Evolutionary conservation across 2,888 invertebrate genomes (phyloP), one percentile per base, ranked within the genome.

Genomic region (Hypomecis atomaria): DNA sequence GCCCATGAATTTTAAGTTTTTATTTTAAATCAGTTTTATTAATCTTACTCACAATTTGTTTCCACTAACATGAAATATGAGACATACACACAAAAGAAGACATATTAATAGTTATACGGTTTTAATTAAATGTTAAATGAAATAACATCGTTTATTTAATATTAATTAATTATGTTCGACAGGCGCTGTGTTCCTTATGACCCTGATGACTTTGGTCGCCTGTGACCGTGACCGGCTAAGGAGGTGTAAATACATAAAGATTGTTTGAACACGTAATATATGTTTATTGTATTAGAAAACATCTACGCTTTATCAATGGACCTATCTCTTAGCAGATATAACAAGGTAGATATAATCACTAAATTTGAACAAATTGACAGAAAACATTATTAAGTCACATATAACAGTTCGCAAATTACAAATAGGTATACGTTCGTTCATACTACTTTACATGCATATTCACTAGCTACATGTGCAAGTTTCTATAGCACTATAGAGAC

Each of bases 171-270:
- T 66, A 66, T 65, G 65, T 66, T 69, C 62, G 68, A 69, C 63
- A 59, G 56, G 53, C 68, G 62, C 54, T 71, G 65, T 74, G 74
- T 78, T 79, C 74, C 75, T 78, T 75, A 77, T 76, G 72, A 73
- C 68, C 70, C 59, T 73, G 71, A 62, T 71, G 74, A 72, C 74
- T 76, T 75, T 73, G 73, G 72, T 56, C 56, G 48, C 34, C 55
- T 62, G 42, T 63, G 74, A 43, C 76, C 76, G 66, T 76, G 74
- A 78, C 73, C 74, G 63, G 67, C 58, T 71, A 67, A 59, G 40
- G 59, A 67, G 43, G 66, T 66, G 69, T 70, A 68, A 64, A 63
- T 62, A 72, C 53, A 67, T 61, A 48, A 13, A 48, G 37, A 62
- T 43, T 48, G 38, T 61, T 69, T 56, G 59, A 62, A 63, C 66